Evolutionary conservation across 1,140 invertebrate species (phyloP).

Genomic region (Lepidotrigona ventralis): DNA sequence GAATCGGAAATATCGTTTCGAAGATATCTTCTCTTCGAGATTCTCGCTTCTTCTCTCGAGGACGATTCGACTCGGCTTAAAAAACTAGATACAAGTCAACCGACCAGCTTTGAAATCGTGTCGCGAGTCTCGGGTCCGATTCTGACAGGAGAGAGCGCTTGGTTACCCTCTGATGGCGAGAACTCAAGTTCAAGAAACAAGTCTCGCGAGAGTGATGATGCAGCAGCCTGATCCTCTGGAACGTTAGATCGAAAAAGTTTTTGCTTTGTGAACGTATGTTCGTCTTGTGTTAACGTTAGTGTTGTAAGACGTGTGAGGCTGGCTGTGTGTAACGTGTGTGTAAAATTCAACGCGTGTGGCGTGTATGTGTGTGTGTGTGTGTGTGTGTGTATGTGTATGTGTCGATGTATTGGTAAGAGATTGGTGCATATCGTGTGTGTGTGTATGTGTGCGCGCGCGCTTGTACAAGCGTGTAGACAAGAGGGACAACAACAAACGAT

Average conservation of each 20-base stretch:
- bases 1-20: no score
- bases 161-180: not conserved
- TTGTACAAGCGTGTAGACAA: slow-evolving; percentile 33
- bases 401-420: not conserved
- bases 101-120: not conserved
- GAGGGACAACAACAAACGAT: slow-evolving; percentile 44
- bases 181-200: not conserved
- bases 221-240: slow-evolving; percentile 21
- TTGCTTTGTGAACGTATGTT: not conserved
- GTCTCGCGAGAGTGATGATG: slow-evolving; percentile 1
- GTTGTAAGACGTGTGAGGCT: not conserved
- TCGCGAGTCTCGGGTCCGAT: slow-evolving; percentile 5
- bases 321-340: not conserved
- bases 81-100: slow-evolving; percentile 40
- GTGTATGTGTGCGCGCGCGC: slow-evolving; percentile 16
- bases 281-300: not conserved
- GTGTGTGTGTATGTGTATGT: not conserved
- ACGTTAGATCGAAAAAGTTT: slow-evolving; percentile 40
- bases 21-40: no score
- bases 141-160: not conserved
- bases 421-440: no score
- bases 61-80: slow-evolving; percentile 28
- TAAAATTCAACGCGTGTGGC: not conserved
- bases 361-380: slow-evolving; percentile 14
- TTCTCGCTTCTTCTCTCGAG: slow-evolving; percentile 23